phyloP scores from a whole-genome alignment of 2,888 invertebrate species.

The Lamproptera curius region DNA sequence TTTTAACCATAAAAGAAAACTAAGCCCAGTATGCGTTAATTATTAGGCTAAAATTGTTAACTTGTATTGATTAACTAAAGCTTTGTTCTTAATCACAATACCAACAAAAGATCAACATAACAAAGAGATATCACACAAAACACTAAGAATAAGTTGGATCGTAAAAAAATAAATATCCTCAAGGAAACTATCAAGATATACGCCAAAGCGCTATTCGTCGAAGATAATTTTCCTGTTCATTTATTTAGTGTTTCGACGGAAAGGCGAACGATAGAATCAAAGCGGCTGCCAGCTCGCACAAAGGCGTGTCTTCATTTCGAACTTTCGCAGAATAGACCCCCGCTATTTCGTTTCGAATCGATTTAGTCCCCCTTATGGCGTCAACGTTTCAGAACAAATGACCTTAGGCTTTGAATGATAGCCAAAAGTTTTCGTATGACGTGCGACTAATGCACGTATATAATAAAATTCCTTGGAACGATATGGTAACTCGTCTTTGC shows the following conservation, averaged over 20 bases:
- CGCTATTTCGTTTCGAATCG: too few species aligned
- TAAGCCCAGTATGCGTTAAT: too few species aligned
- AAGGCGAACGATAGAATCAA: constrained; percentile 14
- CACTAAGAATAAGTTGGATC: too few species aligned
- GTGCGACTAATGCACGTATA: too few species aligned
- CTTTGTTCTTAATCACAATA: too few species aligned
- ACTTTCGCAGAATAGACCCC: constrained; percentile 12
- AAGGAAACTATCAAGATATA: neutral
- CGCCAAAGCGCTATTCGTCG: constrained; percentile 1
- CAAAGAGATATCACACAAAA: too few species aligned
- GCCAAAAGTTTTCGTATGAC: constrained; percentile 5
- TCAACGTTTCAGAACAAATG: neutral
- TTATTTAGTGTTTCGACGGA: constrained; percentile 15
- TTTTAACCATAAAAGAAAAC: too few species aligned
- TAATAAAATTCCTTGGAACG: constrained; percentile 9
- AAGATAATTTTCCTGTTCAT: constrained; percentile 22
- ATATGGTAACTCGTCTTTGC: constrained; percentile 8
- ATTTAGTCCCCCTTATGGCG: constrained; percentile 1
- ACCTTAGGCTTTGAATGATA: constrained; percentile 1
- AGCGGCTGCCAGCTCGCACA: constrained; percentile 15
- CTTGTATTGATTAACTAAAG: too few species aligned
- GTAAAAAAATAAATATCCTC: neutral
- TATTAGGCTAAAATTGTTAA: too few species aligned
- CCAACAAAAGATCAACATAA: too few species aligned
- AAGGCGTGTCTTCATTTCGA: constrained; percentile 11